Evolutionary conservation across 2,113 vertebrate species (phyloP).

Genomic region (Stegostoma tigrinum): DNA sequence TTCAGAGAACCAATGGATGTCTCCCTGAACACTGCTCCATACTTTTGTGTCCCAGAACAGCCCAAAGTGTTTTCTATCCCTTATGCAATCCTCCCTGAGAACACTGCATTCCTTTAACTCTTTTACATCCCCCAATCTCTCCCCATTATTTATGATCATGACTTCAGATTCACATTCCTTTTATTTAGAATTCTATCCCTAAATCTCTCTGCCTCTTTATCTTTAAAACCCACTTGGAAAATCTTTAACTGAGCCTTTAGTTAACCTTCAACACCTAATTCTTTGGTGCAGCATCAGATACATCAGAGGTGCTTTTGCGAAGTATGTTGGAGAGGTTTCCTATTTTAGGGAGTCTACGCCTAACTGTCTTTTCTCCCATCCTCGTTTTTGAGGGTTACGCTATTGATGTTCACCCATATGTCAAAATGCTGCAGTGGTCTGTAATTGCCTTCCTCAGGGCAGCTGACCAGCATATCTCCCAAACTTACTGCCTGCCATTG

Average conservation of each 20-base stretch:
- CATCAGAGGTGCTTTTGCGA: neutral
- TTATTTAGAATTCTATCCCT: neutral
- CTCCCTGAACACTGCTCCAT: neutral
- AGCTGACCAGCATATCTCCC: too few relatives aligned
- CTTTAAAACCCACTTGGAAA: neutral
- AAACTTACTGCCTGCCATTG: too few relatives aligned
- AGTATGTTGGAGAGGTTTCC: neutral
- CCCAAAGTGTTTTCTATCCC: neutral
- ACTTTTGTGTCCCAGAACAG: neutral
- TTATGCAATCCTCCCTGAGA: neutral
- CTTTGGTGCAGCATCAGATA: neutral
- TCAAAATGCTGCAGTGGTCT: too few relatives aligned
- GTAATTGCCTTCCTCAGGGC: too few relatives aligned
- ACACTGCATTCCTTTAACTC: neutral
- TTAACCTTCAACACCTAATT: neutral
- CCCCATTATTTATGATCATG: neutral
- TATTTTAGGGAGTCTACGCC: neutral
- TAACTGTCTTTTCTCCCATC: too few relatives aligned
- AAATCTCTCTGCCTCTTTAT: neutral
- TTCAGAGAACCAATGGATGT: neutral
- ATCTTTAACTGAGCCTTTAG: neutral
- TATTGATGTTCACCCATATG: too few relatives aligned
- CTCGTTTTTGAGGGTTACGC: too few relatives aligned
- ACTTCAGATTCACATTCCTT: neutral
- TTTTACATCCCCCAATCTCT: neutral